Percentiles rank a stretch among this genome's conserved stretches.
Evolutionary conservation across 2,888 invertebrate genomes (phyloP).

Genomic region (Orthonevra nobilis): DNA sequence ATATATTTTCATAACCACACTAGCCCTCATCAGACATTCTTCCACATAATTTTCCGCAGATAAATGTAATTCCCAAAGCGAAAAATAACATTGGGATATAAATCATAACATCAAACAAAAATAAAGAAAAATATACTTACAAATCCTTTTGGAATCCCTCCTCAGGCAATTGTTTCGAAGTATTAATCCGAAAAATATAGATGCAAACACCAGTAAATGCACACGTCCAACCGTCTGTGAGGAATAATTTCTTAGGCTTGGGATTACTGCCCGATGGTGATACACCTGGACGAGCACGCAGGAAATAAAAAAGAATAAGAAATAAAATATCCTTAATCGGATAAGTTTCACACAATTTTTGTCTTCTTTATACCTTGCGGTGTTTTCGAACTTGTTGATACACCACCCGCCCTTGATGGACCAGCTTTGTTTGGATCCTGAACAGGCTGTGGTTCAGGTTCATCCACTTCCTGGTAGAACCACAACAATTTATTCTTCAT

Average conservation of each 20-base stretch:
- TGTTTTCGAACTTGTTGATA: slow-evolving; percentile 79
- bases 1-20: too few species aligned
- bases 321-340: background rate
- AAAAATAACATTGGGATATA: background rate
- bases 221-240: slow-evolving; percentile 92
- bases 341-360: background rate
- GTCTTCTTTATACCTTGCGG: slow-evolving; percentile 77
- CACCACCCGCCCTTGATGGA: slow-evolving; percentile 81
- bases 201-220: slow-evolving; percentile 91
- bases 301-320: slow-evolving; percentile 3
- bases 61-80: background rate
- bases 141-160: slow-evolving; percentile 95
- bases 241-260: slow-evolving; percentile 88
- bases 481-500: slow-evolving; percentile 92
- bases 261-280: slow-evolving; percentile 78
- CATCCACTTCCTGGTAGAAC: slow-evolving; percentile 94
- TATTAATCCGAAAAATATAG: slow-evolving; percentile 92
- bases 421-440: slow-evolving; percentile 80
- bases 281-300: slow-evolving; percentile 72
- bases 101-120: background rate
- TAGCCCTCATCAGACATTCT: too few species aligned
- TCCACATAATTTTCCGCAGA: too few species aligned
- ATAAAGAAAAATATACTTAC: slow-evolving; percentile 79
- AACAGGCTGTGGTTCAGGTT: slow-evolving; percentile 81
- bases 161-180: slow-evolving; percentile 91